Percentiles rank a stretch among this genome's conserved stretches.
Conservation (phyloP, 2,113 vertebrate genomes). For the Pristiophorus japonicus region DNA sequence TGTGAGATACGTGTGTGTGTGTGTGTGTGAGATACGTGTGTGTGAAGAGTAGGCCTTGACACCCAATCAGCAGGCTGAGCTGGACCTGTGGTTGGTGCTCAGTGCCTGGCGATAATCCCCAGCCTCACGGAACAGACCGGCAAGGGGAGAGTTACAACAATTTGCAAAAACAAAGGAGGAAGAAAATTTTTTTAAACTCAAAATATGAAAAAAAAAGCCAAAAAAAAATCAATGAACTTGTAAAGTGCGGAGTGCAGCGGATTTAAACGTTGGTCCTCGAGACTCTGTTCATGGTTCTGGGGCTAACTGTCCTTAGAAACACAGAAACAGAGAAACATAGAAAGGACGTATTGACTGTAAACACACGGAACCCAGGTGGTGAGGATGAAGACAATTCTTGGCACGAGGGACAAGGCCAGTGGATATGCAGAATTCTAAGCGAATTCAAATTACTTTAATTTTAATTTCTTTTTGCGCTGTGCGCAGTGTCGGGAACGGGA, state of each 20-base stretch:
- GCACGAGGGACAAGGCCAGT: neutral
- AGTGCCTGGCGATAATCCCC: neutral
- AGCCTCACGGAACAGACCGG: neutral
- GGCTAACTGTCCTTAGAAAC: neutral
- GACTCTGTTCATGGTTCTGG: neutral
- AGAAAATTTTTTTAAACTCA: too few species aligned
- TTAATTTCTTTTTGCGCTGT: neutral
- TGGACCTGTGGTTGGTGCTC: neutral
- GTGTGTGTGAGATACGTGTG: neutral
- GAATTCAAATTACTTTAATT: conserved; percentile 10
- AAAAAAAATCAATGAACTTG: too few species aligned
- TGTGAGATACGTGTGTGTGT: neutral
- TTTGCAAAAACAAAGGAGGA: neutral
- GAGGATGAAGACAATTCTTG: neutral
- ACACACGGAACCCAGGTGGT: neutral
- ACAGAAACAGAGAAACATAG: too few species aligned
- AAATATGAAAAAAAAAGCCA: neutral
- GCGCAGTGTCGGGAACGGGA: neutral
- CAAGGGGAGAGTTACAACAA: neutral
- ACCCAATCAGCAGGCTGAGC: neutral
- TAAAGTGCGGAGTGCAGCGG: neutral
- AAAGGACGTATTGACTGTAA: neutral
- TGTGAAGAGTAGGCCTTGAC: neutral
- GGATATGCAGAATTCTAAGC: neutral
- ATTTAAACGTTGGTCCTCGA: neutral